Evolutionary conservation across 2,797 vertebrate genomes (phyloP).

Genomic region (Myotis planiceps): DNA sequence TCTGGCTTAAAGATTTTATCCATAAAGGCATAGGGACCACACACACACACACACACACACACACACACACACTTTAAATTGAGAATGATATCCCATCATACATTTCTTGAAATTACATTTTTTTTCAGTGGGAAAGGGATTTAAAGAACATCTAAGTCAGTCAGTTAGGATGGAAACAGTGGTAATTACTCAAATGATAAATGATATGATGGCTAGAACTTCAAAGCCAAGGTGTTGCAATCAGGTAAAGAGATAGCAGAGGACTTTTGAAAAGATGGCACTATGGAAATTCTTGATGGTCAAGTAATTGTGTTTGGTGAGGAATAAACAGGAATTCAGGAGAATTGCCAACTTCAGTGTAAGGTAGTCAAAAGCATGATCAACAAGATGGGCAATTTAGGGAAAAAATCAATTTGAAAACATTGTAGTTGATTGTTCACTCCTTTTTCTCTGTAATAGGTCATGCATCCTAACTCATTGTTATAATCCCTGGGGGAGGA

Average conservation of each 20-base stretch:
- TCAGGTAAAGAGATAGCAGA: background rate
- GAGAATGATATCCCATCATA: background rate
- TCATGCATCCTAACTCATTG: background rate
- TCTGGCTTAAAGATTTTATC: background rate
- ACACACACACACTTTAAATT: background rate
- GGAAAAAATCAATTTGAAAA: background rate
- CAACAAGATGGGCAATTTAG: background rate
- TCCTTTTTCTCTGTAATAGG: background rate
- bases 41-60: background rate
- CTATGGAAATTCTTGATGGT: background rate
- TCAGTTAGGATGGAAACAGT: background rate
- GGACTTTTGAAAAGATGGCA: background rate
- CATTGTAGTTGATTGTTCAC: no score
- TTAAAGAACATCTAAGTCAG: background rate
- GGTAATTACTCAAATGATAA: background rate
- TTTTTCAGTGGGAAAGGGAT: background rate
- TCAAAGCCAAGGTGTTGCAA: background rate
- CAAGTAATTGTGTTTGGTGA: background rate
- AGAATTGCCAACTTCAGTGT: background rate
- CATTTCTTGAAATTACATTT: background rate
- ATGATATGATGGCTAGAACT: background rate
- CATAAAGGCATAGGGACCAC: background rate
- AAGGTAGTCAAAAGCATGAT: background rate
- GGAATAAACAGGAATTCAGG: background rate
- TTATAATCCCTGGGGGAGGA: background rate